Evolutionary conservation across 2,888 invertebrate species (phyloP).

Genomic region (Auanema sp.): DNA sequence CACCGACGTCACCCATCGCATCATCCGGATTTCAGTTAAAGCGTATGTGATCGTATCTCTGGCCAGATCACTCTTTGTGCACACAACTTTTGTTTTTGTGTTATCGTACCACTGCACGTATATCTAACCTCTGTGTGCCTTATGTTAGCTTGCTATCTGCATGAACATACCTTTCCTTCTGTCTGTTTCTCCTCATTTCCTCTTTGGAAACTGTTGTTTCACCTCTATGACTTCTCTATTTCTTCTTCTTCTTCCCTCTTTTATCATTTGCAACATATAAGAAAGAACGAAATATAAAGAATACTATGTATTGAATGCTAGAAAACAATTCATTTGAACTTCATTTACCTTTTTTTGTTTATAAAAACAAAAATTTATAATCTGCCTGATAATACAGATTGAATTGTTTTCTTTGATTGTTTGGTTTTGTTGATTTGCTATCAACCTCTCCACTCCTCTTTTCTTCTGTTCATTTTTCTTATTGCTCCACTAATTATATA

Average conservation of each 20-base stretch:
- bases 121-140: background rate
- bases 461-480: too few relatives aligned
- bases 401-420: constrained; percentile 2
- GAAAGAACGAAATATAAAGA: background rate
- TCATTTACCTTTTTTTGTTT: background rate
- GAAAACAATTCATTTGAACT: too few relatives aligned
- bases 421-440: too few relatives aligned
- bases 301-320: too few relatives aligned
- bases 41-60: constrained; percentile 3
- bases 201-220: background rate
- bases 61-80: constrained; percentile 4
- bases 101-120: constrained; percentile 6
- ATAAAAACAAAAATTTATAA: background rate
- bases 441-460: too few relatives aligned
- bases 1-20: background rate
- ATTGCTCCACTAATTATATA: too few relatives aligned
- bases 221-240: constrained; percentile 1
- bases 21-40: background rate
- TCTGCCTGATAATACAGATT: background rate
- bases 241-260: constrained; percentile 24
- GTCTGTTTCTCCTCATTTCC: constrained; percentile 11
- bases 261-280: constrained; percentile 21
- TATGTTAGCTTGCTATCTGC: constrained; percentile 13
- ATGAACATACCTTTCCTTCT: constrained; percentile 8
- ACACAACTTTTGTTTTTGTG: constrained; percentile 1